Base-by-base conservation (phyloP, 2,888 invertebrate species). In the Trilocha varians region DNA sequence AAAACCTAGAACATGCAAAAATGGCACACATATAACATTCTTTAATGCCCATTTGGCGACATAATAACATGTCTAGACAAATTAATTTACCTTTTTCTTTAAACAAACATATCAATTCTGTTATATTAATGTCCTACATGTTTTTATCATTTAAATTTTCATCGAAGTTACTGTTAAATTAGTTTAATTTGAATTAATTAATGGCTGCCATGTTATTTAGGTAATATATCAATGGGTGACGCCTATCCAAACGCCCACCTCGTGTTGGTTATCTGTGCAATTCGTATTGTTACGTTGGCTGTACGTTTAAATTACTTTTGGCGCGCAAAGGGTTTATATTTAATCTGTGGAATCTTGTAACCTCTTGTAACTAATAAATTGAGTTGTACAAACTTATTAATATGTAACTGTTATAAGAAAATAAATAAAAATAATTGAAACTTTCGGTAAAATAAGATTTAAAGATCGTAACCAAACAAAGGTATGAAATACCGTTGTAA, bases 201-300 rank as follows among this genome's bases (percentile, higher is more conserved):
- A 34, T 45, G 48, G 46, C 53, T 54, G 18, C 18, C 5, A 18
- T 18, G 18, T 18, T 18, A 18, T 18, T 18, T 18, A 18, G 8
- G 18, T 18, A 18, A 50, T 62, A 65, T 65, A 71, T 72, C 70
- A 70, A 47, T 43, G 32, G 59, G 59, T 44, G 52, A 65, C 77
- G 78, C 79, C 78, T 72, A 61, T 53, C 49, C 56, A 44, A 50
- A 73, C 79, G 79, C 80, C 80, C 69, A 70, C 76, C 60, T 55
- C 67, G 63, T 77, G 80, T 82, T 53, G 18, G 18, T 25, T 25
- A 25, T 25, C 25, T 25, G 6, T 11, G 25, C 25, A 25, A 4
- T 4, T 25, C 4, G 25, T 25, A 25, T 11, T 25, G 25, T 25
- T 25, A 25, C 2, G 25, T 25, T 25, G 25, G 0, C 25, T 9